These are phyloP conservation scores for Lasiurus cinereus DNA, from an alignment of 2,113 vertebrate species.

Conservation along the genomic window DNA sequence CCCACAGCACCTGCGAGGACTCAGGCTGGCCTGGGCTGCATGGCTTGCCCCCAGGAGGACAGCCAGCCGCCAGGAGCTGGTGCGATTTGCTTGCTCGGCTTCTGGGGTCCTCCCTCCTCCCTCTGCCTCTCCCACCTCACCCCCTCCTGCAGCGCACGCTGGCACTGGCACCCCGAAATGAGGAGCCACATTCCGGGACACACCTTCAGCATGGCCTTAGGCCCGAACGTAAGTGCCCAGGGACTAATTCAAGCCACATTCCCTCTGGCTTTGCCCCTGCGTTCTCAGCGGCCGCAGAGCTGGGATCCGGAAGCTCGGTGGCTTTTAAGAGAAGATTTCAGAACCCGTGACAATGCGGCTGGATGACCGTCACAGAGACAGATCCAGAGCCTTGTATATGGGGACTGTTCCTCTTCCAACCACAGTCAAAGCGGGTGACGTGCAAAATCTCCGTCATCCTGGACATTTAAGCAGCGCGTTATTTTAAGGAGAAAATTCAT, in stretches of 20 bases:
- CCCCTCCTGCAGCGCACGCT: accelerated
- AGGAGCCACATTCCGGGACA: not conserved
- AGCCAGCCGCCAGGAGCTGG: not conserved
- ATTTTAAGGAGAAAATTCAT: conserved; percentile 57
- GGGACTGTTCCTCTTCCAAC: not conserved
- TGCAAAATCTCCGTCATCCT: not conserved
- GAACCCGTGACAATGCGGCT: not conserved
- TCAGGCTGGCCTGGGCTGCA: not conserved
- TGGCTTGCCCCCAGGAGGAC: accelerated
- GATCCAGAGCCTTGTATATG: not conserved
- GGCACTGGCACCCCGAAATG: not conserved
- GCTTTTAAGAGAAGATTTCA: not conserved
- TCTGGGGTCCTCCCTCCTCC: not conserved
- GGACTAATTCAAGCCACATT: not conserved
- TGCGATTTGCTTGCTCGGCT: accelerated
- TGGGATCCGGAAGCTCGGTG: not conserved
- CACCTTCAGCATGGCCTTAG: not conserved
- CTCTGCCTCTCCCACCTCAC: accelerated
- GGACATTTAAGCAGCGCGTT: not conserved
- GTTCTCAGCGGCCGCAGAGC: not conserved
- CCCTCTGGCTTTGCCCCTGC: not conserved
- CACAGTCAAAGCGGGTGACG: not conserved
- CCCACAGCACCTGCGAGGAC: not conserved
- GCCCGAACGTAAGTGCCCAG: too few relatives aligned
- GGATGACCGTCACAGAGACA: not conserved